Percentiles rank a stretch among this genome's conserved stretches.
Evolutionary conservation across 2,888 invertebrate species (phyloP).

Genomic region (Corythucha ciliata): DNA sequence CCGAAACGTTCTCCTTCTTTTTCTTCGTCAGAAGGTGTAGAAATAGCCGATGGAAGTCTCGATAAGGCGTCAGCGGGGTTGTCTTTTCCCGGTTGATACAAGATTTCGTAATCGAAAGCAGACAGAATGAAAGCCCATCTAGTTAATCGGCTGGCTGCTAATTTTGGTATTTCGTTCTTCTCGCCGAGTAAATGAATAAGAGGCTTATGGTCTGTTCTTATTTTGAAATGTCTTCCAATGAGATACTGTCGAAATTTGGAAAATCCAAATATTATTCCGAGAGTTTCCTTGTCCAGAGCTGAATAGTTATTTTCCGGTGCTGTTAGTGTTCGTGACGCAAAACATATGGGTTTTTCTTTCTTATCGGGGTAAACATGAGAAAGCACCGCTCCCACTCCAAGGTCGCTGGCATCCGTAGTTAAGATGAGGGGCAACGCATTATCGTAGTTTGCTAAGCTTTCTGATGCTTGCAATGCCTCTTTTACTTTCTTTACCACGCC

Average conservation of each 20-base stretch:
- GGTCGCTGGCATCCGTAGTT: not conserved
- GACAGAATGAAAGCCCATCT: slow-evolving; percentile 1
- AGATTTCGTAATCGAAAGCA: not conserved
- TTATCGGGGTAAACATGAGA: slow-evolving; percentile 7
- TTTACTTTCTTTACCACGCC: slow-evolving; percentile 3
- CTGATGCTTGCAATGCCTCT: not conserved
- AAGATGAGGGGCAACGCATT: not conserved
- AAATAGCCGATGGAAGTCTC: slow-evolving; percentile 7
- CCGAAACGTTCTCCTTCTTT: not conserved
- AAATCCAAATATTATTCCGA: not conserved
- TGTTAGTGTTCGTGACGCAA: not conserved
- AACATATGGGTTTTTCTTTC: slow-evolving; percentile 4
- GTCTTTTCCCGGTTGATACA: too few species aligned
- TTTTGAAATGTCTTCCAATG: not conserved
- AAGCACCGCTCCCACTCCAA: slow-evolving; percentile 15
- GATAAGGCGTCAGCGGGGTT: slow-evolving; percentile 17
- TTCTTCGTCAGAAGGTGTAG: not conserved
- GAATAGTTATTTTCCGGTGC: slow-evolving; percentile 1
- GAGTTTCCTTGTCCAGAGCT: slow-evolving; percentile 11
- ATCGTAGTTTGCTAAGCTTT: not conserved
- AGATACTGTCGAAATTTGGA: not conserved
- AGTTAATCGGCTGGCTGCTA: not conserved
- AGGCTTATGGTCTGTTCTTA: slow-evolving; percentile 8
- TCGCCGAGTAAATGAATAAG: not conserved
- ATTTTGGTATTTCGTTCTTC: not conserved